These are phyloP conservation scores for Podarcis cretensis DNA, from an alignment of 2,113 vertebrate species.

Conservation along the genomic window DNA sequence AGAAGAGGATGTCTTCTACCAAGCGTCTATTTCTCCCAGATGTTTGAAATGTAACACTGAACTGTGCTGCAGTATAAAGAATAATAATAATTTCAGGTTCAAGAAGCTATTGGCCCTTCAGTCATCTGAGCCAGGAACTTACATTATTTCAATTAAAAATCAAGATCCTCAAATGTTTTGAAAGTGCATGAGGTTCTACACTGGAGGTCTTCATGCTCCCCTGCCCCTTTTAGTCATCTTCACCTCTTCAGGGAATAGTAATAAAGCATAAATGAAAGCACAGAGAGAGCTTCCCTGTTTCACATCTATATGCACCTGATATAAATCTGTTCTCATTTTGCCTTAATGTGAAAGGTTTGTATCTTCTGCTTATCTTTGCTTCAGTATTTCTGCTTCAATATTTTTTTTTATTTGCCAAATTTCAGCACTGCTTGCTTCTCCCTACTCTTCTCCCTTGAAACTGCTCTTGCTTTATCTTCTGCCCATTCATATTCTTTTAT, in stretches of 20 bases:
- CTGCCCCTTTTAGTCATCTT: neutral
- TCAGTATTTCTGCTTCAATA: slow-evolving; percentile 60
- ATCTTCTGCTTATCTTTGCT: slow-evolving; percentile 59
- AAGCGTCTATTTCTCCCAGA: neutral
- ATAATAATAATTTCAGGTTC: neutral
- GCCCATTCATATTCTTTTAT: slow-evolving; percentile 81
- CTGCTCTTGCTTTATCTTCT: slow-evolving; percentile 78
- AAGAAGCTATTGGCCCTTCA: no score
- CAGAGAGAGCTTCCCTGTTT: neutral
- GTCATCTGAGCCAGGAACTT: neutral
- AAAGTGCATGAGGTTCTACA: neutral
- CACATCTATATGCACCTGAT: neutral
- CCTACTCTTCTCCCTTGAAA: slow-evolving; percentile 57
- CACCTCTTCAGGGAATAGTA: slow-evolving; percentile 32
- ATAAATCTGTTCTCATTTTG: neutral
- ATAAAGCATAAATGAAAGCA: fast-evolving
- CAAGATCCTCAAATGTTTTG: neutral
- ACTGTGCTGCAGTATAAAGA: neutral
- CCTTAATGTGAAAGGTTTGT: slow-evolving; percentile 34
- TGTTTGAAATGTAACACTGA: neutral
- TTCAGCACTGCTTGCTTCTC: slow-evolving; percentile 43
- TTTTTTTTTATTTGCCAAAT: slow-evolving; percentile 68
- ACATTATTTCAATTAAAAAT: neutral
- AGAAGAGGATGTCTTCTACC: neutral
- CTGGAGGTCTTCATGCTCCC: neutral